A percentile compares a stretch with the other conserved stretches of the same genome.
phyloP scores from a whole-genome alignment of 2,797 vertebrate genomes.

The Fistularia tabacaria region DNA sequence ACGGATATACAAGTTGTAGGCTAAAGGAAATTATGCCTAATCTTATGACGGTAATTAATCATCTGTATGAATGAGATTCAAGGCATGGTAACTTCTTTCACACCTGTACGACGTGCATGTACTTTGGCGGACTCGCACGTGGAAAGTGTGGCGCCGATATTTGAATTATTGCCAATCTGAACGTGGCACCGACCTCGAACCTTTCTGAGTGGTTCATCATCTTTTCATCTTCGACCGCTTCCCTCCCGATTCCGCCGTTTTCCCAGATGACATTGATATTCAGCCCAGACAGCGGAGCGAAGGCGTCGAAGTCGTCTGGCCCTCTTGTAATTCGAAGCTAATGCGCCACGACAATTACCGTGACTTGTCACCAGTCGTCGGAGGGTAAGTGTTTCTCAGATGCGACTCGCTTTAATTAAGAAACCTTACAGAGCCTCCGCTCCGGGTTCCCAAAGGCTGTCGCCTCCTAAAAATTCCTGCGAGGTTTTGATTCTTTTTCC shows the following conservation, averaged over 20 bases:
- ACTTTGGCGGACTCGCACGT: not conserved
- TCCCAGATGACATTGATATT: constrained; percentile 19
- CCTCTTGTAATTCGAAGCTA: constrained; percentile 34
- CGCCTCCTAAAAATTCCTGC: constrained; percentile 19
- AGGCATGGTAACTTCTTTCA: constrained; percentile 51
- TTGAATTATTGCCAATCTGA: constrained; percentile 15
- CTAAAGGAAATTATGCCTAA: constrained; percentile 32
- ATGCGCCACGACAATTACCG: constrained; percentile 44
- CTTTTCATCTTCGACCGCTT: constrained; percentile 26
- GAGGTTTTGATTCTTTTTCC: constrained; percentile 42
- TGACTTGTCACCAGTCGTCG: constrained; percentile 25
- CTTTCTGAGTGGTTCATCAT: constrained; percentile 12
- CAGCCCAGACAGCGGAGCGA: constrained; percentile 25
- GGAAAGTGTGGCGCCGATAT: constrained; percentile 9
- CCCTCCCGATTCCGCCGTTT: constrained; percentile 20
- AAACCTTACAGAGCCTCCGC: constrained; percentile 35
- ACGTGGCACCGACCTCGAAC: constrained; percentile 12
- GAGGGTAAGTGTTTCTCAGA: constrained; percentile 39
- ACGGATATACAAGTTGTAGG: constrained; percentile 2
- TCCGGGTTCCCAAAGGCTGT: constrained; percentile 34
- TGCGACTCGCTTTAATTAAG: constrained; percentile 34
- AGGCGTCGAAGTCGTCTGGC: constrained; percentile 18
- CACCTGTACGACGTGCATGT: constrained; percentile 10
- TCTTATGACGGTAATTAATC: constrained; percentile 55
- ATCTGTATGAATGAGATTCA: constrained; percentile 53